Evolutionary conservation across 2,113 vertebrate genomes (phyloP), one percentile per base, ranked within the genome.

Genomic region (Lepus europaeus): DNA sequence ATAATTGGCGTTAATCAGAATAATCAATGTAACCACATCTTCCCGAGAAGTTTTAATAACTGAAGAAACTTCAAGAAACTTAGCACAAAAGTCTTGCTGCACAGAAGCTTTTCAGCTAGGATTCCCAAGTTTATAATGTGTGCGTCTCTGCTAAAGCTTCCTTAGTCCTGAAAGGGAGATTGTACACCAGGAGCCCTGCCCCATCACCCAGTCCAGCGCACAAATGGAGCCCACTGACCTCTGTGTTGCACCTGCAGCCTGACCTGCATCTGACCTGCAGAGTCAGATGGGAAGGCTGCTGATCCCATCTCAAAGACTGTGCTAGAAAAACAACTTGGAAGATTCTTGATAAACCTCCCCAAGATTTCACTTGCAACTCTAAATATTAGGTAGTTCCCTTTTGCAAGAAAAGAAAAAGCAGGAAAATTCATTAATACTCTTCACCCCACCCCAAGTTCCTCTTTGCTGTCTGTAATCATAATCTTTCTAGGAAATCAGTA

Each of bases 261-360:
- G 66, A 45, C 25, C 51, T 79, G 84, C 64, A 45, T 45, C 77
- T 89, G 84, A 91, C 68, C 49, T 53, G 31, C 33, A 36, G 56
- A 68, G 56, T 64, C 74, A 64, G 20, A 27, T 0, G 0, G 79
- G 70, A 29, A 45, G 29, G 23, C 56, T 95, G 33, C 19, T 1
- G 19, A 76, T 13, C 49, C 86, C 79, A 17, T 63, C 76, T 69
- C 72, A 51, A 27, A 91, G 64, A 93, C 5, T 1, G 53, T 19
- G 49, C 74, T 59, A 86, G 68, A 86, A 93, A 89, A 80, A 69
- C 36, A 68, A 45, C 25, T 89, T 63, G 56, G 51, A 93, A 86
- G 49, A 89, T 29, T 77, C 89, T 90, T 90, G 68, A 56, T 88
- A 95, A 94, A 49, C 9, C 29, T 79, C 27, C 36, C 69, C 11